Percentiles rank a stretch among this genome's conserved stretches.
These are phyloP conservation scores for Lathronympha strigana DNA, from an alignment of 2,888 invertebrate species.

Conservation along the genomic window DNA sequence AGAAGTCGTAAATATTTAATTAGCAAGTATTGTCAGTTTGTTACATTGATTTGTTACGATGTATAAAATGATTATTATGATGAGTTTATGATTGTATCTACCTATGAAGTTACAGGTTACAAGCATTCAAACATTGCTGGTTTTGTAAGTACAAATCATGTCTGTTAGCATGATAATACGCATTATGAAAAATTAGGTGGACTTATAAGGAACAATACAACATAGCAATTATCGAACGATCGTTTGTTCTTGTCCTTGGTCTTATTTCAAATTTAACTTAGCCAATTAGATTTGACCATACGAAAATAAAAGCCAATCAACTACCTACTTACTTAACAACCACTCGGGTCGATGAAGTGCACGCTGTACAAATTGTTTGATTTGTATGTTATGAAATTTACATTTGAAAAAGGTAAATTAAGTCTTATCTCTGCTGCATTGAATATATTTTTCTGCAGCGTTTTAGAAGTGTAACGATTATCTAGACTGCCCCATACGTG, in stretches of 20 bases:
- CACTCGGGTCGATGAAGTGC: neutral
- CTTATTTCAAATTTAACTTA: conserved; percentile 43
- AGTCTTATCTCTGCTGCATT: neutral
- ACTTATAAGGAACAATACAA: conserved; percentile 19
- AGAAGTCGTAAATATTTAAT: too few species aligned
- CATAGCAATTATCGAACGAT: conserved; percentile 17
- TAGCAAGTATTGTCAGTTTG: too few species aligned
- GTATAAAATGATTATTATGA: too few species aligned
- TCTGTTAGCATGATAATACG: neutral
- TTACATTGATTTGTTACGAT: too few species aligned
- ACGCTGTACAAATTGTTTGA: neutral
- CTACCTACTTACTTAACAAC: neutral
- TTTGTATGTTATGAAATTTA: conserved; percentile 20
- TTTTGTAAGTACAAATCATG: too few species aligned
- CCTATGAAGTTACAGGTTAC: too few species aligned
- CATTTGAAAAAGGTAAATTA: neutral
- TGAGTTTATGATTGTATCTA: too few species aligned
- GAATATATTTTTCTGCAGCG: conserved; percentile 3
- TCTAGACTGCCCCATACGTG: neutral
- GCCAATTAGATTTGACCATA: conserved; percentile 37
- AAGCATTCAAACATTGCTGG: too few species aligned
- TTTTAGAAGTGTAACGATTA: conserved; percentile 1
- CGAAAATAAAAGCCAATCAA: conserved; percentile 31
- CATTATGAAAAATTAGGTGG: conserved; percentile 4
- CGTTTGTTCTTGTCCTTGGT: conserved; percentile 40